Percentiles rank a stretch among this genome's conserved stretches.
Conservation (phyloP, 2,113 vertebrate species). For the Clarias batrachus region DNA sequence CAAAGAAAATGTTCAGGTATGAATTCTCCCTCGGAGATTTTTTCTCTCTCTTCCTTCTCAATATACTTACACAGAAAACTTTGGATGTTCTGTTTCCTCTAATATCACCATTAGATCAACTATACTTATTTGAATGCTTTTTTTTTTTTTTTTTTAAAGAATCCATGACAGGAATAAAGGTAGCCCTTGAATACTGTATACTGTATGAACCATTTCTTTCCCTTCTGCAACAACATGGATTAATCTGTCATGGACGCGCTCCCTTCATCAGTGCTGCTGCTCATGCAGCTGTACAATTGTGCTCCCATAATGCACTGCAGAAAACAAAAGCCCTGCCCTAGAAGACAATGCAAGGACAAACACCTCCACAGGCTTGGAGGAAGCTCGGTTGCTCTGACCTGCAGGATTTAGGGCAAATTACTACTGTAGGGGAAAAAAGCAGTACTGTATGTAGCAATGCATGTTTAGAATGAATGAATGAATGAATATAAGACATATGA, state of each 20-base stretch:
- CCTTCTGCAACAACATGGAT: neutral
- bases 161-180: slow-evolving; percentile 8
- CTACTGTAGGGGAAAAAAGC: neutral
- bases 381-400: slow-evolving; percentile 35
- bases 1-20: neutral
- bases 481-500: neutral
- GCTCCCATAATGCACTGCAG: neutral
- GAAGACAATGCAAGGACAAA: slow-evolving; percentile 40
- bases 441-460: too few relatives aligned
- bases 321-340: slow-evolving; percentile 6
- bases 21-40: neutral
- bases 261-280: slow-evolving; percentile 22
- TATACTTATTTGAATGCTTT: neutral
- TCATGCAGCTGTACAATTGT: slow-evolving; percentile 36
- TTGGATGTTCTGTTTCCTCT: neutral
- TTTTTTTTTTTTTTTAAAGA: neutral
- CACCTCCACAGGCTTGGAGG: slow-evolving; percentile 27
- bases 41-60: neutral
- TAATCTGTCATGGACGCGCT: slow-evolving; percentile 43
- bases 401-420: neutral
- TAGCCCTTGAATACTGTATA: neutral
- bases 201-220: slow-evolving; percentile 33
- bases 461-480: neutral
- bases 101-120: neutral
- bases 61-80: neutral